Evolutionary conservation across 2,113 vertebrate genomes (phyloP).

Genomic region (Syngnathoides biaculeatus): DNA sequence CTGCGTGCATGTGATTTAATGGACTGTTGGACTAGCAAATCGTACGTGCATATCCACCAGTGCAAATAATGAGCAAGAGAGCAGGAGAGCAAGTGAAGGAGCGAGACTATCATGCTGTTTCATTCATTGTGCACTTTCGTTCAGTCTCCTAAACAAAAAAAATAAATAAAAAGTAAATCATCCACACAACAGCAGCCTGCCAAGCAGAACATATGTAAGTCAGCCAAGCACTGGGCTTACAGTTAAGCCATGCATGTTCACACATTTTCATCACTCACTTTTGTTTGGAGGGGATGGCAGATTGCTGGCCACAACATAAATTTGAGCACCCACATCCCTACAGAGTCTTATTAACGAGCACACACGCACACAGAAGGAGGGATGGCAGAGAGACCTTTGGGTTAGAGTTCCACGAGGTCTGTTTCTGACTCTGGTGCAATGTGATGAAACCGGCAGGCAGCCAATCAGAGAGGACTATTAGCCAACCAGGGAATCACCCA

Average conservation of each 20-base stretch:
- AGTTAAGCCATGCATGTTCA: constrained; percentile 27
- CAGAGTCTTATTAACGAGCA: constrained; percentile 19
- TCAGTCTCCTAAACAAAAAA: constrained; percentile 32
- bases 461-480: constrained; percentile 62
- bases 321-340: background rate
- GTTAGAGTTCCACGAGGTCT: constrained; percentile 63
- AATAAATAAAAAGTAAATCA: constrained; percentile 56
- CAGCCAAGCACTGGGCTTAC: constrained; percentile 48
- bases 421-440: constrained; percentile 64
- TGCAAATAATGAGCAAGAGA: background rate
- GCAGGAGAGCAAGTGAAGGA: background rate
- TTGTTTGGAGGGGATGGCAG: background rate
- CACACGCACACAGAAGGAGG: constrained; percentile 13
- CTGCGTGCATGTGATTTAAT: background rate
- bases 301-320: background rate
- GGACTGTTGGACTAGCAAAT: background rate
- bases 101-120: constrained; percentile 43
- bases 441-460: constrained; percentile 65
- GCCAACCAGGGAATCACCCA: constrained; percentile 59
- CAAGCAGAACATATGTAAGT: constrained; percentile 50
- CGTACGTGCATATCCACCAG: background rate
- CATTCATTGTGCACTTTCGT: constrained; percentile 58
- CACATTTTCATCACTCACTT: constrained; percentile 4
- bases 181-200: constrained; percentile 52
- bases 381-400: constrained; percentile 45